These are phyloP conservation scores for Priocnemis perturbator DNA, from an alignment of 2,888 invertebrate species.

Conservation along the genomic window DNA sequence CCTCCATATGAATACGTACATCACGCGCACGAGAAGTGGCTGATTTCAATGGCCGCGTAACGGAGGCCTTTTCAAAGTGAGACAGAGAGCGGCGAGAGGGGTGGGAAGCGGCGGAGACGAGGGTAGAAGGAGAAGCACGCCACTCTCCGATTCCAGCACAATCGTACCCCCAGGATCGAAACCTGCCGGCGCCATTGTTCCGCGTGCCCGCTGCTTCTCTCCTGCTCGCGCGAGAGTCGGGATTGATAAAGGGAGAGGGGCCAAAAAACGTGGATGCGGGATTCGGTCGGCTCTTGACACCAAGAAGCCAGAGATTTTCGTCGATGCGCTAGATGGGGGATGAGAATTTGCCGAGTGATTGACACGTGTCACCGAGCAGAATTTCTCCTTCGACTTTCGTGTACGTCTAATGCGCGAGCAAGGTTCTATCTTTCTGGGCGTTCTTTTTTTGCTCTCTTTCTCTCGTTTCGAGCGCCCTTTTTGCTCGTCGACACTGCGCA, in stretches of 20 bases:
- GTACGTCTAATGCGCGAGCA: too few species aligned
- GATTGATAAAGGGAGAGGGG: neutral
- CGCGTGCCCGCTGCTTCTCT: constrained; percentile 3
- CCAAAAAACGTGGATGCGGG: neutral
- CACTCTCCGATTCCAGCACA: constrained; percentile 27
- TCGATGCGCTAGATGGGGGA: too few species aligned
- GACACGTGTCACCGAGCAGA: neutral
- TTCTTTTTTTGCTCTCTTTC: too few species aligned
- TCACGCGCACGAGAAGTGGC: constrained; percentile 13
- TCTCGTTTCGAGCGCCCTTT: too few species aligned
- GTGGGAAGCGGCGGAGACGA: neutral
- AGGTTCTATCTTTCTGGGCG: too few species aligned
- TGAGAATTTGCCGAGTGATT: constrained; percentile 1
- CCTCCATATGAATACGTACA: too few species aligned
- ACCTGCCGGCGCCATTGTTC: constrained; percentile 41
- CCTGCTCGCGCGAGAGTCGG: neutral
- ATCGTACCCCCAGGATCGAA: constrained; percentile 47
- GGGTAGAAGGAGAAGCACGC: neutral
- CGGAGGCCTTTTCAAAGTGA: constrained; percentile 39
- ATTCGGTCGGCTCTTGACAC: neutral
- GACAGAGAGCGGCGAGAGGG: neutral
- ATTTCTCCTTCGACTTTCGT: too few species aligned
- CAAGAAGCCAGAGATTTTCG: neutral
- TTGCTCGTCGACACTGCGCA: too few species aligned
- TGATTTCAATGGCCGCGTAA: constrained; percentile 39